These are phyloP conservation scores for Allolobophora icterica DNA, from an alignment of 2,888 invertebrate species.

Conservation along the genomic window DNA sequence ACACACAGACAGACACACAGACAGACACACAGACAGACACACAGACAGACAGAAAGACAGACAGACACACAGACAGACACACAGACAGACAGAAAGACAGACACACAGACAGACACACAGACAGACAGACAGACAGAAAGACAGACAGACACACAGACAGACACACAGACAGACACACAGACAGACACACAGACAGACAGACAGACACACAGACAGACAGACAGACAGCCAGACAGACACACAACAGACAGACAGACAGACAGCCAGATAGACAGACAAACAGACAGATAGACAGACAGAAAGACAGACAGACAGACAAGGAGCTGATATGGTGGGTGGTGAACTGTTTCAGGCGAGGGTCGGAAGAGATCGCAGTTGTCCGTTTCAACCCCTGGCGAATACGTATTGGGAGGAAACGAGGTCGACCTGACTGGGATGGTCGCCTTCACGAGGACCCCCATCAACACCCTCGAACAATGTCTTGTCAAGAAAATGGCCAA, in stretches of 20 bases:
- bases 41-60: constrained; percentile 2
- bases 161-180: not conserved
- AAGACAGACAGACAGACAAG: not conserved
- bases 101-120: not conserved
- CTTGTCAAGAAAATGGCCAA: constrained; percentile 91
- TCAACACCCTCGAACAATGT: constrained; percentile 88
- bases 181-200: not conserved
- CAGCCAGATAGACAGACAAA: not conserved
- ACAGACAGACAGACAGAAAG: too few relatives aligned
- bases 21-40: too few relatives aligned
- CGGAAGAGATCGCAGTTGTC: constrained; percentile 95
- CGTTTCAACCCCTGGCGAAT: constrained; percentile 93
- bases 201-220: not conserved
- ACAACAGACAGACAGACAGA: too few relatives aligned
- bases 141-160: constrained; percentile 18
- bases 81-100: constrained; percentile 21
- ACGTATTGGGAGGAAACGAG: constrained; percentile 81
- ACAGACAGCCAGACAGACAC: not conserved
- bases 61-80: too few relatives aligned
- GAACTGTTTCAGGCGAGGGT: constrained; percentile 76
- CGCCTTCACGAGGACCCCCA: constrained; percentile 88
- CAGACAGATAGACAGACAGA: constrained; percentile 15
- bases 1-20: too few relatives aligned
- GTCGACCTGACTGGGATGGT: constrained; percentile 64
- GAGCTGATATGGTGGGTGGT: not conserved